These are phyloP conservation scores for Brachyrhaphis roseni DNA, from an alignment of 2,797 vertebrate genomes.

Conservation along the genomic window DNA sequence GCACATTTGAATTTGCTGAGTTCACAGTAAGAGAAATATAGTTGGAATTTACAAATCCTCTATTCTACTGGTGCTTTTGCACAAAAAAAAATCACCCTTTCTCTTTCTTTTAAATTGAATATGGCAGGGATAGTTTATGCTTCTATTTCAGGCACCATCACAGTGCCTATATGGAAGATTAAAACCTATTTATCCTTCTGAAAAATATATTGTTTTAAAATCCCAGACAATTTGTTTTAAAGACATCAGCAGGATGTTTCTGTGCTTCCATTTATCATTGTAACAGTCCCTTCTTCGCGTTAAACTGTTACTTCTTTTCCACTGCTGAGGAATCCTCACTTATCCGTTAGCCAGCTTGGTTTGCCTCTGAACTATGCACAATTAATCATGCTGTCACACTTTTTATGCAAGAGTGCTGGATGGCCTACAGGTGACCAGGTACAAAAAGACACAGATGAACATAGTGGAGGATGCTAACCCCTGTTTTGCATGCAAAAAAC, in stretches of 20 bases:
- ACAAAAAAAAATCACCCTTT: slow-evolving; percentile 32
- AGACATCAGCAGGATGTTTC: slow-evolving; percentile 63
- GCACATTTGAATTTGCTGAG: slow-evolving; percentile 50
- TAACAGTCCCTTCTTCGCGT: slow-evolving; percentile 50
- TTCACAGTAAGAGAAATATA: slow-evolving; percentile 43
- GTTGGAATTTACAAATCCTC: slow-evolving; percentile 29
- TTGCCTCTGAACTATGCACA: slow-evolving; percentile 50
- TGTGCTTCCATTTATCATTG: slow-evolving; percentile 64
- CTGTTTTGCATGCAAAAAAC: slow-evolving; percentile 32
- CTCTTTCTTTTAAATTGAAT: slow-evolving; percentile 45
- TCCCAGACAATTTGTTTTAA: slow-evolving; percentile 51
- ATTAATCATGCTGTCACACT: slow-evolving; percentile 74
- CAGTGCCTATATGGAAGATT: slow-evolving; percentile 49
- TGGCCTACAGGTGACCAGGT: slow-evolving; percentile 39
- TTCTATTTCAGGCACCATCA: slow-evolving; percentile 51
- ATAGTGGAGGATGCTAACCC: slow-evolving; percentile 36
- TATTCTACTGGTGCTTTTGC: slow-evolving; percentile 42
- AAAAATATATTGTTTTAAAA: slow-evolving; percentile 60
- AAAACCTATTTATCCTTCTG: slow-evolving; percentile 47
- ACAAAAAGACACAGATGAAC: slow-evolving; percentile 50
- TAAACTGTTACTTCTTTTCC: slow-evolving; percentile 49
- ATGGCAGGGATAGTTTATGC: slow-evolving; percentile 55
- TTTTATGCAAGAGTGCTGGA: slow-evolving; percentile 44
- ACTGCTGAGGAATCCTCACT: slow-evolving; percentile 39
- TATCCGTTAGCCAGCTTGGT: slow-evolving; percentile 58